Evolutionary conservation across 2,888 invertebrate genomes (phyloP).

Genomic region (Pterostichus madidus): DNA sequence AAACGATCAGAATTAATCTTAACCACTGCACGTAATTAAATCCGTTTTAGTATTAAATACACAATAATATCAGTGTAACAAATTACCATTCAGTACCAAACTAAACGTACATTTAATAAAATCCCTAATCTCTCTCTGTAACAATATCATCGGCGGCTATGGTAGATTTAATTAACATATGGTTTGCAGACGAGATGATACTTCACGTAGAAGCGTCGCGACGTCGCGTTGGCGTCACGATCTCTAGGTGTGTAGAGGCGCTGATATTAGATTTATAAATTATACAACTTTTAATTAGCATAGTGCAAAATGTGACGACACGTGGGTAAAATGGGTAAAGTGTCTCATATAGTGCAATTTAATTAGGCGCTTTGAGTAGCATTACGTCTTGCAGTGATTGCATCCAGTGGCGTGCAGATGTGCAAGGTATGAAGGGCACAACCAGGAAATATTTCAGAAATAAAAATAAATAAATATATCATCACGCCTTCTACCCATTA

Average conservation of each 20-base stretch:
- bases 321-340: not conserved
- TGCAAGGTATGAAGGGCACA: no score
- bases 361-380: no score
- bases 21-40: not conserved
- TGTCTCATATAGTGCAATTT: no score
- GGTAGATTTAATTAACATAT: not conserved
- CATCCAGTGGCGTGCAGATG: no score
- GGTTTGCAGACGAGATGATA: not conserved
- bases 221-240: no score
- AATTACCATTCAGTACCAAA: not conserved
- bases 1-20: no score
- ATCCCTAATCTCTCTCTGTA: not conserved
- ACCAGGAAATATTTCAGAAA: no score
- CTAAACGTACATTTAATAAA: not conserved
- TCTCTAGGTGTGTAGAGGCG: not conserved
- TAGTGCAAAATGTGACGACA: not conserved
- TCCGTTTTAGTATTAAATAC: not conserved
- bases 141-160: not conserved
- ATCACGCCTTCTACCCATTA: no score
- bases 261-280: not conserved
- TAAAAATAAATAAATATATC: no score
- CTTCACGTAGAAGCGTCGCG: no score
- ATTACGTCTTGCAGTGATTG: no score
- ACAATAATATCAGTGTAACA: not conserved
- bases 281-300: conserved; percentile 10